A percentile compares a stretch with the other conserved stretches of the same genome.
Conservation (phyloP, 2,113 vertebrate species). For the Nycticebus coucang region DNA sequence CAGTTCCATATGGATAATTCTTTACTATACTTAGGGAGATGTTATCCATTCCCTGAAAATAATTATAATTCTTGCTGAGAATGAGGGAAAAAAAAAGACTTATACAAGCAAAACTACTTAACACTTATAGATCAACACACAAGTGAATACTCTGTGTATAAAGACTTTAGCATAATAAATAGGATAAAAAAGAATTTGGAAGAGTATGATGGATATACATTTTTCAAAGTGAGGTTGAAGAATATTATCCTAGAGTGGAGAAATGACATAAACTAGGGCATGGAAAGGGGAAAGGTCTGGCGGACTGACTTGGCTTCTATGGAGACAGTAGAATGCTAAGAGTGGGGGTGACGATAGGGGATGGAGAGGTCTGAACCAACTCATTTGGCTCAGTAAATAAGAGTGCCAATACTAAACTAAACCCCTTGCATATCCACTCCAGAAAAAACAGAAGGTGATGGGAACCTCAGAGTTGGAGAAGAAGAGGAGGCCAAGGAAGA, state of each 20-base stretch:
- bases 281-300: background rate
- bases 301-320: background rate
- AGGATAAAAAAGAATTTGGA: background rate
- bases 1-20: slow-evolving; percentile 27
- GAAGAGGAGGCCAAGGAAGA: background rate
- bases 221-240: background rate
- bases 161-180: background rate
- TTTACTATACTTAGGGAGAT: background rate
- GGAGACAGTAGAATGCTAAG: background rate
- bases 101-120: background rate
- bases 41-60: background rate
- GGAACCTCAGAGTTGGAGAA: background rate
- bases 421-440: background rate
- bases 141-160: background rate
- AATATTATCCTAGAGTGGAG: background rate
- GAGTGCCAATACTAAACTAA: background rate
- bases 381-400: background rate
- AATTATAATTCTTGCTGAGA: slow-evolving; percentile 33
- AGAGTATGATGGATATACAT: background rate
- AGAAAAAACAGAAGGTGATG: background rate
- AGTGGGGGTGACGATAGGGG: background rate
- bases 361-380: background rate
- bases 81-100: background rate
- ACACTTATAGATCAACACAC: background rate
- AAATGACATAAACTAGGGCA: background rate